Evolutionary conservation across 1,140 invertebrate species (phyloP).

Genomic region (Archivesica marissinica): DNA sequence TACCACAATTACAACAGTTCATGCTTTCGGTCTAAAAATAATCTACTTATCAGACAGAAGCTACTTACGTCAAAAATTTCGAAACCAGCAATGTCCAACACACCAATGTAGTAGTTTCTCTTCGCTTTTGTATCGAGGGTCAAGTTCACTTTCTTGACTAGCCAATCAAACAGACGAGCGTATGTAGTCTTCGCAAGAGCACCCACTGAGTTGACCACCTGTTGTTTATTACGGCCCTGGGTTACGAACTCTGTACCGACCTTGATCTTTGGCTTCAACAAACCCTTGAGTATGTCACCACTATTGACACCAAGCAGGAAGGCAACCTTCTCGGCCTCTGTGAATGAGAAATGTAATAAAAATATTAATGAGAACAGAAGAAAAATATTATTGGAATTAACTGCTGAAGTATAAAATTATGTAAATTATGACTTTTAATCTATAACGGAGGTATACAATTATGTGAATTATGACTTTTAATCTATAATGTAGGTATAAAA

Average conservation of each 20-base stretch:
- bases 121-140: conserved; percentile 98
- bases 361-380: no score
- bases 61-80: conserved; percentile 99
- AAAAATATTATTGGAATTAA: no score
- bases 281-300: conserved; percentile 86
- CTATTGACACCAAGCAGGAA: conserved; percentile 90
- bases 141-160: conserved; percentile 99
- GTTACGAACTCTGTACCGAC: conserved; percentile 96
- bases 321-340: conserved; percentile 95
- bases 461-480: no score
- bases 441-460: no score
- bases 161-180: conserved; percentile 98
- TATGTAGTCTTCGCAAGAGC: conserved; percentile 98
- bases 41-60: not conserved
- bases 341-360: not conserved
- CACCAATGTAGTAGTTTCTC: conserved; percentile 98
- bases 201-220: conserved; percentile 96
- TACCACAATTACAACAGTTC: not conserved
- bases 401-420: no score
- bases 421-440: no score
- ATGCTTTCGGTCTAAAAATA: not conserved
- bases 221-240: conserved; percentile 97
- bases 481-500: no score
- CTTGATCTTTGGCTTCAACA: conserved; percentile 87
- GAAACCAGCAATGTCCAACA: conserved; percentile 99